Base-by-base conservation (phyloP, 2,888 invertebrate genomes). In the Sarcophaga rosellei region DNA sequence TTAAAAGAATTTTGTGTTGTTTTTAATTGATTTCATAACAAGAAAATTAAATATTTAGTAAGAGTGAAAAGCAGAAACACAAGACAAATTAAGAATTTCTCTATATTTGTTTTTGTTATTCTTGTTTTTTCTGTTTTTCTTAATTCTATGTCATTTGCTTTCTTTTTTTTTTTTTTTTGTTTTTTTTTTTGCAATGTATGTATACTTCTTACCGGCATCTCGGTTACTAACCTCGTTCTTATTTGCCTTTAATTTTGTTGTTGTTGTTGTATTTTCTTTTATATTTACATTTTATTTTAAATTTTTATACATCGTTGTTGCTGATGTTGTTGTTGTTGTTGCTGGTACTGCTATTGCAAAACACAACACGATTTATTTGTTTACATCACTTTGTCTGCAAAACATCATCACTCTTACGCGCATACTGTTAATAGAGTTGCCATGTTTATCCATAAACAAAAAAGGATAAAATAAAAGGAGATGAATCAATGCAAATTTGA, bases 141-240 rank as follows among this genome's bases (percentile, higher is more conserved):
- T 17, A 15, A 53, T 53, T 53, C 15, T 35, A 35, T 65, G 5
- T 35, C 17, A 17, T 35, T 17, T 17, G 5, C 21, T 74, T 74
- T 47, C n/a, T 63, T 76, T 62, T 44, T 61, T 53, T 76, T 25
- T 21, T 2, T 4, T 21, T 73, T 45, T 25, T 25, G 1, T 57
- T 74, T 59, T 5, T 72, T 62, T 62, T 69, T 23, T n/a, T 35
- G 35, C 12, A 74, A 66, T 78, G 81, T 86, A 86, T 84, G 75
- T 17, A 53, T 53, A 53, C 53, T 53, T 53, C 84, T 75, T 86
- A 63, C 86, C 86, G 86, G 86, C 84, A 84, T 86, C 75, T 81
- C 86, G 86, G 84, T 84, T 84, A 86, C 81, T 84, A 86, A 86
- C 78, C 84, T 86, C 81, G 78, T 79, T 83, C 75, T 69, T 59